Percentiles rank a stretch among this genome's conserved stretches.
Conservation (phyloP, 2,797 vertebrate genomes). For the Chlorospingus flavigularis region DNA sequence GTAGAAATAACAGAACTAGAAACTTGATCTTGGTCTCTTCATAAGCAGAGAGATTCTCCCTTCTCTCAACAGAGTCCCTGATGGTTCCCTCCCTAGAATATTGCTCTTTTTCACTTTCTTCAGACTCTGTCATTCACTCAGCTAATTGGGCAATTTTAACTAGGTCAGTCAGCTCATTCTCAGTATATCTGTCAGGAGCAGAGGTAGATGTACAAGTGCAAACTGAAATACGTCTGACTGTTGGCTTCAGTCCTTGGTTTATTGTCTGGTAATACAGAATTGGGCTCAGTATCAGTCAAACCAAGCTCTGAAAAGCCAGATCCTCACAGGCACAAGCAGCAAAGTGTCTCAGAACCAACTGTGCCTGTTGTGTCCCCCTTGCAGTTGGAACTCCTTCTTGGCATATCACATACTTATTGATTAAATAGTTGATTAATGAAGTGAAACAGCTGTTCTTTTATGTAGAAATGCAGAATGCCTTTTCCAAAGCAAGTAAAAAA, state of each 20-base stretch:
- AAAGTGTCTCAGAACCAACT: not conserved
- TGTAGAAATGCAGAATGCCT: not conserved
- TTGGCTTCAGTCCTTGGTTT: not conserved
- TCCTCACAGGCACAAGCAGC: accelerated
- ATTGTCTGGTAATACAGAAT: not conserved
- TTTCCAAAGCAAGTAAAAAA: not conserved
- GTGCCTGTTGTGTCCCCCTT: not conserved
- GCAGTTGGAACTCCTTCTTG: not conserved
- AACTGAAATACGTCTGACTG: not conserved
- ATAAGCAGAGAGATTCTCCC: not conserved
- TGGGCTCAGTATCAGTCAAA: not conserved
- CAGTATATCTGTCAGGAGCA: not conserved
- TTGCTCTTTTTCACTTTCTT: not conserved
- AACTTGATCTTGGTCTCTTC: not conserved
- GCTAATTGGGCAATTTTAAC: slow-evolving; percentile 10
- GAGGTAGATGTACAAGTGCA: not conserved
- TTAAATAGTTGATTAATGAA: not conserved
- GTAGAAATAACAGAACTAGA: not conserved
- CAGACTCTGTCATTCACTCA: not conserved
- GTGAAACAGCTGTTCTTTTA: not conserved
- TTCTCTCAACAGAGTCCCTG: not conserved
- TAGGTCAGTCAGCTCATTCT: not conserved
- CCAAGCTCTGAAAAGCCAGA: not conserved
- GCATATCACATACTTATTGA: not conserved
- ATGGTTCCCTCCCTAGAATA: not conserved